phyloP scores from a whole-genome alignment of 2,888 invertebrate genomes.

The Allygus modestus region DNA sequence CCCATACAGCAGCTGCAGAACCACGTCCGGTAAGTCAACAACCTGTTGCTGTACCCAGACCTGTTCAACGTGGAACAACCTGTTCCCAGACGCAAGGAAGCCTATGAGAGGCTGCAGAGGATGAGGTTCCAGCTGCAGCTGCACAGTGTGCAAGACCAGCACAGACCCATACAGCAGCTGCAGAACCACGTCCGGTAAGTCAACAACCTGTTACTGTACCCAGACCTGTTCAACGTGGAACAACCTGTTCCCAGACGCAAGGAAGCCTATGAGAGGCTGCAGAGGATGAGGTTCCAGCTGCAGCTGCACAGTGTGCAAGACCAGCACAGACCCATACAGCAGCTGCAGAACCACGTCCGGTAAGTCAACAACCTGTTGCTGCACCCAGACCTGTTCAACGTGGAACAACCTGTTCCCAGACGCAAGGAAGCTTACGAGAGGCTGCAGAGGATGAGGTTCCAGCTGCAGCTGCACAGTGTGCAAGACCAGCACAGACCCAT shows the following conservation, averaged over 20 bases:
- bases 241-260: constrained; percentile 89
- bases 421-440: constrained; percentile 93
- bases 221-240: too few relatives aligned
- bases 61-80: too few relatives aligned
- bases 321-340: constrained; percentile 93
- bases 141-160: constrained; percentile 93
- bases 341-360: constrained; percentile 88
- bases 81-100: constrained; percentile 91
- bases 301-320: constrained; percentile 95
- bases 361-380: constrained; percentile 95
- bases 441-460: constrained; percentile 95
- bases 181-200: constrained; percentile 88
- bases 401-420: constrained; percentile 84
- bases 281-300: constrained; percentile 95
- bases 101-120: constrained; percentile 90
- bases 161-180: constrained; percentile 92
- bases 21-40: constrained; percentile 88
- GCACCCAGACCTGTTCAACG: constrained; percentile 97
- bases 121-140: constrained; percentile 97
- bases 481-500: constrained; percentile 96
- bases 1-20: constrained; percentile 96
- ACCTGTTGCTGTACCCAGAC: constrained; percentile 96
- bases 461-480: constrained; percentile 92
- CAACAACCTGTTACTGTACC: constrained; percentile 97
- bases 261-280: constrained; percentile 91